A percentile compares a stretch with the other conserved stretches of the same genome.
Evolutionary conservation across 2,797 vertebrate genomes (phyloP).

Genomic region (Perdix hodgsoniae): DNA sequence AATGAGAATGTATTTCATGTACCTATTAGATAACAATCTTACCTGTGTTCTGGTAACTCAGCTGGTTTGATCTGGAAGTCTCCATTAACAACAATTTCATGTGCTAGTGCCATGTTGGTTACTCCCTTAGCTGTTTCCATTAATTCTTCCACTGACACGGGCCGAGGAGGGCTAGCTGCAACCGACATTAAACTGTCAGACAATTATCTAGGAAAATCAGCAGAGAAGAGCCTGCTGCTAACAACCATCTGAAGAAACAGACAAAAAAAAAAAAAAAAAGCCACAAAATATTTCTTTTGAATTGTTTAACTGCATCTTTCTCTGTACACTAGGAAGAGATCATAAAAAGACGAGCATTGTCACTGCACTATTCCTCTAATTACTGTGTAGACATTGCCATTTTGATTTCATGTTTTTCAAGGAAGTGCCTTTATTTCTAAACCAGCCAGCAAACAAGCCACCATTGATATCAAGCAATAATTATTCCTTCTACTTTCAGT

Average conservation of each 20-base stretch:
- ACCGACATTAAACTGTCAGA: slow-evolving; percentile 51
- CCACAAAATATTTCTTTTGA: neutral
- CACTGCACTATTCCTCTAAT: neutral
- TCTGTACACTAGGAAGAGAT: neutral
- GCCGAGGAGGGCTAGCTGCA: slow-evolving; percentile 88
- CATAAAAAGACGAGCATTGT: neutral
- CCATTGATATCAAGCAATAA: neutral
- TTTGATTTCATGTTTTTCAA: neutral
- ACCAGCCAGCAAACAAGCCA: neutral
- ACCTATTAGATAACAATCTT: neutral
- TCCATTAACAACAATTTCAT: slow-evolving; percentile 93
- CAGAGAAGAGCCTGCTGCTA: neutral
- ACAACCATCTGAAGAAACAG: neutral
- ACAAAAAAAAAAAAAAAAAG: too few relatives aligned
- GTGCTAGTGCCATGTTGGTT: slow-evolving; percentile 94
- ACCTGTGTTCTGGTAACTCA: slow-evolving; percentile 92
- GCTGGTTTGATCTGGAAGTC: slow-evolving; percentile 89
- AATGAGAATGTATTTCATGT: neutral
- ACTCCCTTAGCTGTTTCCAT: slow-evolving; percentile 93
- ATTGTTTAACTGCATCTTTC: neutral
- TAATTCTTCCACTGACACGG: slow-evolving; percentile 91
- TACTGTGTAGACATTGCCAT: neutral
- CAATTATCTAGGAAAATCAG: neutral
- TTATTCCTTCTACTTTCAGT: neutral
- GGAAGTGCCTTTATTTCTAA: slow-evolving; percentile 23